Base-by-base conservation (phyloP, 2,888 invertebrate genomes). In the Camponotus fellah region DNA sequence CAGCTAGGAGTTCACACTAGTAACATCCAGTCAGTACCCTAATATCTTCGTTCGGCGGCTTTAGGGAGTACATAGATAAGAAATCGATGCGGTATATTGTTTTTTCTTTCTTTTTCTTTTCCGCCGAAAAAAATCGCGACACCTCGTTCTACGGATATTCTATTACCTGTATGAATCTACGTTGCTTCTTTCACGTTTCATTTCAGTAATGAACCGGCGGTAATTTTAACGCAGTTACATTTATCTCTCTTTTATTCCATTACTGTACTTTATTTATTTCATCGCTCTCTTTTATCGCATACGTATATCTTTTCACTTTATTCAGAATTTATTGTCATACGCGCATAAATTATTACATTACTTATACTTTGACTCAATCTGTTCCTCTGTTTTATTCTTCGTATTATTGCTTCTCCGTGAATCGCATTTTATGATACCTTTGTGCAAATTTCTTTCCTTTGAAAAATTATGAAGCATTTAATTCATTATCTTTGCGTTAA, bases 61-160 rank as follows among this genome's bases (percentile, higher is more conserved):
- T 92, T 95, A 94, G 95, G 95, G 95, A 95, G 95, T 95, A 94
- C 94, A 94, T 95, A 94, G 94, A 94, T 95, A 92, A 87, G 66
- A 75, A 79, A 34, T 71, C 89, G 89, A 90, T 87, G 72, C 85
- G 86, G 85, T 91, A 53, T 2, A 53, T 2, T 53, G n/a, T 17
- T 53, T 53, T 53, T 49, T 76, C 37, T 14, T 71, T 56, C 37
- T 53, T 17, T 58, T 58, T 72, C 34, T 77, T 71, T 49, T 72
- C n/a, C 58, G 68, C 43, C 32, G 43, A 10, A 60, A 40, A 58
- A 3, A 26, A 12, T 49, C 26, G 34, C 46, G 21, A 68, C 26
- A 32, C 21, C 34, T 34, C 37, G 43, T 46, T 43, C 26, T 66
- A 21, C 21, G 14, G n/a, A 26, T 69, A 77, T 14, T 32, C 14